Conservation (phyloP, 2,797 vertebrate genomes). For the Psittacula echo region DNA sequence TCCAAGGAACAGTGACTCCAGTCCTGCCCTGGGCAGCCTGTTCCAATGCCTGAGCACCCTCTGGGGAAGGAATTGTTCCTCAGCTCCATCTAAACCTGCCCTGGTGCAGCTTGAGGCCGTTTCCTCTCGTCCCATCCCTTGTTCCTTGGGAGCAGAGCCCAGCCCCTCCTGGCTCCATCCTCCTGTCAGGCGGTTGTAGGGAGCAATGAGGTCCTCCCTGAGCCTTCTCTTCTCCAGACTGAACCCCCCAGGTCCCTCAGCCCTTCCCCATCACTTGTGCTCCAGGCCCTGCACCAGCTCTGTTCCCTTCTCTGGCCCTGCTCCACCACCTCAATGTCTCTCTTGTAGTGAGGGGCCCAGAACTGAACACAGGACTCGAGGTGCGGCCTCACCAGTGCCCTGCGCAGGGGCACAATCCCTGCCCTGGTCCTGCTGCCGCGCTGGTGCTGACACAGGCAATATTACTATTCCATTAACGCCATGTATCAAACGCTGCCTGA, state of each 20-base stretch:
- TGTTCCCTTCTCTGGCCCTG: background rate
- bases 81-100: background rate
- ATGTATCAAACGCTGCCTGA: accelerated
- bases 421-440: background rate
- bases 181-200: no score
- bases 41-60: background rate
- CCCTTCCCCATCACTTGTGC: no score
- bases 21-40: background rate
- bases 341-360: background rate
- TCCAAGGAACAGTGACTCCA: background rate
- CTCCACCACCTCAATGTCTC: background rate
- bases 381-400: background rate
- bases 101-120: background rate
- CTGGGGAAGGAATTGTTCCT: background rate
- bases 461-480: background rate
- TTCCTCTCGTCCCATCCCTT: background rate
- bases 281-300: background rate
- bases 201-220: accelerated
- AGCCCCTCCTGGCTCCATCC: background rate
- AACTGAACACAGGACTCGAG: background rate
- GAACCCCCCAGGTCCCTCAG: no score
- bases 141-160: background rate
- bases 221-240: no score
- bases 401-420: background rate
- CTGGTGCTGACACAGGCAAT: background rate